Evolutionary conservation across 2,113 vertebrate genomes (phyloP).

Genomic region (Eupsittula cactorum): DNA sequence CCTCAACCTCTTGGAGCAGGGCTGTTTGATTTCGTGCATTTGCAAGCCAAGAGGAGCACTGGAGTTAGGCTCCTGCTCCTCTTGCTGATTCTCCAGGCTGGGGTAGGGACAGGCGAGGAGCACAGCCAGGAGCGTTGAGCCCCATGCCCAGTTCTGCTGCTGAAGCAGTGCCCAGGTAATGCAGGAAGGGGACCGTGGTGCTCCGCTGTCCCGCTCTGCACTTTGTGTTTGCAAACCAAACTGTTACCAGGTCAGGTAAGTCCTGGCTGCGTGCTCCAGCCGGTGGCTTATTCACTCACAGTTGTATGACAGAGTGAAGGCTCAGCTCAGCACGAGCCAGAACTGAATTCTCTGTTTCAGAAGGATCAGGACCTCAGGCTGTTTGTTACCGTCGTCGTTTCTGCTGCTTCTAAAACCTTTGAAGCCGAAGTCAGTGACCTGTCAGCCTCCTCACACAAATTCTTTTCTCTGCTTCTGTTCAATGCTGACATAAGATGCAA

Average conservation of each 20-base stretch:
- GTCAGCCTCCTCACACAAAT: neutral
- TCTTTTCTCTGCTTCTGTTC: neutral
- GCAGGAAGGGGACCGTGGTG: rapidly evolving
- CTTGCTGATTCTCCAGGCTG: neutral
- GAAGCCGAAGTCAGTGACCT: neutral
- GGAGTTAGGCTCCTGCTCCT: neutral
- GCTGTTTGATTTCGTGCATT: neutral
- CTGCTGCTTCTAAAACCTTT: neutral
- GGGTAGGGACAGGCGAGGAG: neutral
- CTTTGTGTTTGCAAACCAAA: neutral
- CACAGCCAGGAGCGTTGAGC: neutral
- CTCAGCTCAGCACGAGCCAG: neutral
- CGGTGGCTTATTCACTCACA: neutral
- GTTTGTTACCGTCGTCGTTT: rapidly evolving
- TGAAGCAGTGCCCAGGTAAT: neutral
- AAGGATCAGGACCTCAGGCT: neutral
- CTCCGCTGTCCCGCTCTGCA: neutral
- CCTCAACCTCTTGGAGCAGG: neutral
- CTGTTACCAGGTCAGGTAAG: neutral
- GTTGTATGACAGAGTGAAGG: neutral
- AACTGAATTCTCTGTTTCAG: neutral
- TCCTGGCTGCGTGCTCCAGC: neutral
- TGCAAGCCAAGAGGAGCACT: neutral
- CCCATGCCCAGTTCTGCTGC: neutral
- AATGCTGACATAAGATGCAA: neutral